Conservation (phyloP, 2,113 vertebrate species). For the Notarius lentiginosus region DNA sequence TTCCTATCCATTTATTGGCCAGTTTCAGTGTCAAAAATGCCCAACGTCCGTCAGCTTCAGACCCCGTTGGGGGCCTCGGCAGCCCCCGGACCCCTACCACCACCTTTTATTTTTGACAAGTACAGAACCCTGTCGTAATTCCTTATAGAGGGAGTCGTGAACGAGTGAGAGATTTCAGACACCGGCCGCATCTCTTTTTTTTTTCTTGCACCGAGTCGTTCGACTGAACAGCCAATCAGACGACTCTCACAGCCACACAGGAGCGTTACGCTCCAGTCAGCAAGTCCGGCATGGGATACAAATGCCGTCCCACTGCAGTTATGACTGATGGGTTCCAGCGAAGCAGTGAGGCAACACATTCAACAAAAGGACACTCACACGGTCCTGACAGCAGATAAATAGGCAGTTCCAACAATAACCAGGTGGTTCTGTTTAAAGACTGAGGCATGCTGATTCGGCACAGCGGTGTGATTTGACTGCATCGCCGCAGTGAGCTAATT, state of each 20-base stretch:
- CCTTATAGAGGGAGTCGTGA: no score
- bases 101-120: no score
- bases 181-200: neutral
- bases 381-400: constrained; percentile 25
- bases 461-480: constrained; percentile 11
- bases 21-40: no score
- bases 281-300: constrained; percentile 8
- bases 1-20: no score
- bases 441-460: constrained; percentile 8
- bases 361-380: constrained; percentile 4
- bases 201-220: neutral
- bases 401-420: constrained; percentile 1
- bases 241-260: neutral
- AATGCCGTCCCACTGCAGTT: neutral
- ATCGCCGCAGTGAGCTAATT: constrained; percentile 15
- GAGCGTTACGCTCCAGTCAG: neutral
- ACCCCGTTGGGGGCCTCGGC: no score
- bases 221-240: neutral
- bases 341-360: constrained; percentile 32
- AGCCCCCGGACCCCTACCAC: no score
- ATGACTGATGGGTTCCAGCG: constrained; percentile 3
- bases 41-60: no score
- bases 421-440: constrained; percentile 40
- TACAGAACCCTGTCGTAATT: no score
- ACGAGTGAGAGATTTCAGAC: no score